Evolutionary conservation across 2,113 vertebrate genomes (phyloP), one percentile per base, ranked within the genome.

Genomic region (Seriola aureovittata): DNA sequence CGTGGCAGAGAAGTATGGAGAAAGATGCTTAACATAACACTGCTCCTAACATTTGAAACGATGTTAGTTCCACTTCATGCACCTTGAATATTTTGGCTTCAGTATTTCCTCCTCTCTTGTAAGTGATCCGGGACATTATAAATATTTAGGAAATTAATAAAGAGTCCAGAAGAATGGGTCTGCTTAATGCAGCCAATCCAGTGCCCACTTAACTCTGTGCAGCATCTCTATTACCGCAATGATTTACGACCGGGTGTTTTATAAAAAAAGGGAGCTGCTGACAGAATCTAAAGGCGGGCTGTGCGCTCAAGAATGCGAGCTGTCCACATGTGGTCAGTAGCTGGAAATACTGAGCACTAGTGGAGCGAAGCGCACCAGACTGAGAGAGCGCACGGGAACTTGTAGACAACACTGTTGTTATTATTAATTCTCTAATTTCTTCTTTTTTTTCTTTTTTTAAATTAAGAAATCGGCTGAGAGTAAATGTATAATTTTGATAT

Each of bases 321-420:
- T 48, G 38, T 72, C 77, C 85, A 78, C 85, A 69, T 65, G 73
- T n/a, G 77, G 71, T 36, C 85, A 72, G 88, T 3, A n/a, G 67
- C 50, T 75, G 74, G 67, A 84, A 14, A 60, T 1, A 74, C 71
- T 50, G 81, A 60, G 75, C 62, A 11, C 21, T 1, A 40, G 36
- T 23, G 70, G 65, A 80, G 79, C 79, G 36, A 40, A 66, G 67
- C 79, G 66, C 81, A 21, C 29, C 70, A 11, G 7, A 44, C 70
- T 2, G 48, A 57, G 48, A 57, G 85, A 81, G 88, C 85, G 71
- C 85, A 71, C 32, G 4, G 62, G 3, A 74, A 78, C 81, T 62
- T 58, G n/a, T 11, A 57, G 55, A 79, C 10, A 71, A 8, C 5
- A 64, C 9, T 21, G 21, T 62, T n/a, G 9, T 11, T 8, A 14